A percentile compares a stretch with the other conserved stretches of the same genome.
Evolutionary conservation across 2,797 vertebrate genomes (phyloP).

Genomic region (Allobates femoralis): DNA sequence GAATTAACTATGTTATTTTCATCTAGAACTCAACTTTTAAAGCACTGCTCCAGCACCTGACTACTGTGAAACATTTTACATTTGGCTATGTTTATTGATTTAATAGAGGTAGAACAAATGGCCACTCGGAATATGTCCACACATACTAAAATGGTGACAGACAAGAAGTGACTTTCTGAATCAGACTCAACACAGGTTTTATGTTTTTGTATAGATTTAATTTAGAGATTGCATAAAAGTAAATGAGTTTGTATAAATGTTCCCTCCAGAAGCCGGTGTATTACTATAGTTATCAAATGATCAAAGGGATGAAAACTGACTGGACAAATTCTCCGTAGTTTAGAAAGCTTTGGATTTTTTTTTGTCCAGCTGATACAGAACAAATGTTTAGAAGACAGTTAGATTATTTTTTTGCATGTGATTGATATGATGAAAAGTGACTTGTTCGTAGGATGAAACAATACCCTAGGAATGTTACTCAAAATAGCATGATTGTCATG

Average conservation of each 20-base stretch:
- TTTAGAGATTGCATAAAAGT: conserved; percentile 43
- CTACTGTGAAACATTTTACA: background rate
- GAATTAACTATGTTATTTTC: background rate
- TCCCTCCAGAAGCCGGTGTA: conserved; percentile 17
- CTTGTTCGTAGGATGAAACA: conserved; percentile 42
- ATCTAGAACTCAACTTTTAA: background rate
- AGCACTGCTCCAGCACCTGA: conserved; percentile 9
- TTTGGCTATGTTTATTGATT: conserved; percentile 19
- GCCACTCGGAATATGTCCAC: background rate
- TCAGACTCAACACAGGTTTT: background rate
- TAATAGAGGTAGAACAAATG: conserved; percentile 30
- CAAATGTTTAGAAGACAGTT: conserved; percentile 35
- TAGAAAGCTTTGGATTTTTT: conserved; percentile 6
- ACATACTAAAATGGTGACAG: conserved; percentile 15
- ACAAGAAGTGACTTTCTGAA: conserved; percentile 43
- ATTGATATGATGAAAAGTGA: conserved; percentile 59
- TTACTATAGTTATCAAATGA: conserved; percentile 35
- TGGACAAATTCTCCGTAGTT: conserved; percentile 35
- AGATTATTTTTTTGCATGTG: conserved; percentile 41
- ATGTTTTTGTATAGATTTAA: conserved; percentile 28
- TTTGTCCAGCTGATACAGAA: conserved; percentile 9
- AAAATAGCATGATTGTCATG: conserved; percentile 37
- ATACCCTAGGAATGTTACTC: conserved; percentile 48
- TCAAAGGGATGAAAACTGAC: conserved; percentile 29
- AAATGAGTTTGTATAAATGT: conserved; percentile 40